phyloP scores from a whole-genome alignment of 2,797 vertebrate species.

The Sparidentex hasta region DNA sequence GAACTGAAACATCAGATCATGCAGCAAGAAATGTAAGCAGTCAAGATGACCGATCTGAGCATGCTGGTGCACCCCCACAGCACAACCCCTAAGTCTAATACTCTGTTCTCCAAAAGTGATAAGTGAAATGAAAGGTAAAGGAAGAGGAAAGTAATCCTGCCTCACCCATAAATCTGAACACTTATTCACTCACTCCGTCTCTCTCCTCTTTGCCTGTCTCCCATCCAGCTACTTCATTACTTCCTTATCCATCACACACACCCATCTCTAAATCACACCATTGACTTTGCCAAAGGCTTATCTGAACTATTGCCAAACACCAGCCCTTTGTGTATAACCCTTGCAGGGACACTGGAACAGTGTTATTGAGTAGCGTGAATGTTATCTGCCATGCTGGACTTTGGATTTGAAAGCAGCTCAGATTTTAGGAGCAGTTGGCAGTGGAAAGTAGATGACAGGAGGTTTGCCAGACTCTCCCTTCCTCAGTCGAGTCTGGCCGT shows the following conservation, averaged over 20 bases:
- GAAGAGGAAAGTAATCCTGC: not conserved
- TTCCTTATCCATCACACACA: constrained; percentile 58
- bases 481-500: constrained; percentile 33
- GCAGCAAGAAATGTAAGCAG: not conserved
- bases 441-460: constrained; percentile 41
- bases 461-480: constrained; percentile 49
- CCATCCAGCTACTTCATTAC: constrained; percentile 52
- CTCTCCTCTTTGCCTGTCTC: constrained; percentile 1
- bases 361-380: constrained; percentile 56
- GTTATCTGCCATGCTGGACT: constrained; percentile 60
- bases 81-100: not conserved
- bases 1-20: too few relatives aligned
- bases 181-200: not conserved
- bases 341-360: constrained; percentile 34
- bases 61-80: not conserved
- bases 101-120: not conserved
- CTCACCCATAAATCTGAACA: constrained; percentile 26
- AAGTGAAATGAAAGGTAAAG: constrained; percentile 22
- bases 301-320: constrained; percentile 65
- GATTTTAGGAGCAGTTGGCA: constrained; percentile 51
- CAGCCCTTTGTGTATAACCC: constrained; percentile 39
- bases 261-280: constrained; percentile 48
- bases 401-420: constrained; percentile 37
- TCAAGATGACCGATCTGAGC: not conserved
- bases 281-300: constrained; percentile 68